Evolutionary conservation across 1,140 invertebrate species (phyloP).

Genomic region (Drosophila mayri): DNA sequence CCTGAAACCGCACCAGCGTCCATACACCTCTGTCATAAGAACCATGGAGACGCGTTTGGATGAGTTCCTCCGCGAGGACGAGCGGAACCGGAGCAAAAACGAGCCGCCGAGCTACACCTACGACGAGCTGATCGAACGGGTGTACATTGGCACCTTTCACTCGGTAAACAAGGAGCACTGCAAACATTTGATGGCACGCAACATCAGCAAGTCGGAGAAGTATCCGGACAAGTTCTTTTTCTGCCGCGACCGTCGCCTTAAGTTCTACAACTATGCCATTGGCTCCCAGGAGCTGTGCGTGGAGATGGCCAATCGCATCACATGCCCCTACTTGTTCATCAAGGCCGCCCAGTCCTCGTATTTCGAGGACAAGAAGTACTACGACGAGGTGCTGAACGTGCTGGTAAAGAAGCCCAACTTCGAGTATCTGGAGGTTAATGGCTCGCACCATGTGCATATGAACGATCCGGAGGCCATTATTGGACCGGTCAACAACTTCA

Average conservation of each 20-base stretch:
- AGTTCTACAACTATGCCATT: conserved; percentile 85
- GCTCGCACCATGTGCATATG: conserved; percentile 91
- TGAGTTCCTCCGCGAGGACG: conserved; percentile 86
- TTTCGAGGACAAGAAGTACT: conserved; percentile 86
- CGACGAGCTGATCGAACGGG: conserved; percentile 87
- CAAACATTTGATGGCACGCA: conserved; percentile 87
- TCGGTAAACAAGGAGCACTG: conserved; percentile 86
- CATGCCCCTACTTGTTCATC: conserved; percentile 87
- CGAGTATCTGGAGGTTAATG: conserved; percentile 87
- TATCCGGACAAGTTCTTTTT: conserved; percentile 88
- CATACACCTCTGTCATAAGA: conserved; percentile 60
- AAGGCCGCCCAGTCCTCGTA: conserved; percentile 87
- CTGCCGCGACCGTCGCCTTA: conserved; percentile 87
- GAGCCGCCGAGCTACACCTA: conserved; percentile 88
- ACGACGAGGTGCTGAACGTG: conserved; percentile 87
- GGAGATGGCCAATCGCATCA: conserved; percentile 86
- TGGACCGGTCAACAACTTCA: conserved; percentile 87
- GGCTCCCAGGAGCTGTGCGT: conserved; percentile 86
- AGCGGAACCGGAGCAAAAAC: conserved; percentile 81
- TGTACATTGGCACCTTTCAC: conserved; percentile 86
- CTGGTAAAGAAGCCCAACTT: conserved; percentile 87
- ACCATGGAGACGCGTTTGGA: conserved; percentile 85
- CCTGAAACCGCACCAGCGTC: conserved; percentile 86
- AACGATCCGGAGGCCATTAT: conserved; percentile 88
- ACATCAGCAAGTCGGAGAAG: conserved; percentile 86